Evolutionary conservation across 1,140 invertebrate species (phyloP).

Genomic region (Venustaconcha ellipsiformis): DNA sequence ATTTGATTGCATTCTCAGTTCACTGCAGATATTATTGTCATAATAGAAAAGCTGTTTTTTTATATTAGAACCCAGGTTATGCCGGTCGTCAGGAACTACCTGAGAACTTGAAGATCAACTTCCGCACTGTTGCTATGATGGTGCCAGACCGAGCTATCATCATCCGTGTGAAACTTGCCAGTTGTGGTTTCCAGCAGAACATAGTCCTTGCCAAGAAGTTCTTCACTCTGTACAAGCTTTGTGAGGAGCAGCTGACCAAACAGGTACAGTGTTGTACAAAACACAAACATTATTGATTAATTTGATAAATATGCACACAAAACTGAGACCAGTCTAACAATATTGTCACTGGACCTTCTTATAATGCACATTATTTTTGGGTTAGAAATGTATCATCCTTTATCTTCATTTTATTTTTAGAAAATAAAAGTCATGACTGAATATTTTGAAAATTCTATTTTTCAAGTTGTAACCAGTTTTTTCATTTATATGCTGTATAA

Average conservation of each 20-base stretch:
- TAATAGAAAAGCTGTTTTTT: no score
- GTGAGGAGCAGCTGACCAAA: slow-evolving; percentile 97
- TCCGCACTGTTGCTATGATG: slow-evolving; percentile 99
- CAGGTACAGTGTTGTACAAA: slow-evolving; percentile 75
- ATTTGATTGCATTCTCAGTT: no score
- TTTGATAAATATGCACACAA: not conserved
- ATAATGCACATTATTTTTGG: no score
- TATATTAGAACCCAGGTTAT: slow-evolving; percentile 89
- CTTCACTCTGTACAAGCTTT: slow-evolving; percentile 96
- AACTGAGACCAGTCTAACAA: not conserved
- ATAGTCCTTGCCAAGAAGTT: slow-evolving; percentile 95
- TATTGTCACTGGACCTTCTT: no score
- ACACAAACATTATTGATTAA: not conserved
- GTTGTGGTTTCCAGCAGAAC: slow-evolving; percentile 96
- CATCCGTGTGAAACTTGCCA: slow-evolving; percentile 94
- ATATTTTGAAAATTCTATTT: no score
- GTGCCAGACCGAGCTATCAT: slow-evolving; percentile 98
- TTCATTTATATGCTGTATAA: no score
- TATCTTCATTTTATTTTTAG: no score
- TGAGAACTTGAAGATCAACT: slow-evolving; percentile 98
- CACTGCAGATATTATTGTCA: no score
- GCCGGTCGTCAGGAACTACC: slow-evolving; percentile 96
- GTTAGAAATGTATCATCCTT: no score
- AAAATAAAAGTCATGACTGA: no score
- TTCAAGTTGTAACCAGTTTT: no score